Percentiles rank a stretch among this genome's conserved stretches.
phyloP scores from a whole-genome alignment of 1,140 invertebrate genomes.

The Holotrichia oblita region DNA sequence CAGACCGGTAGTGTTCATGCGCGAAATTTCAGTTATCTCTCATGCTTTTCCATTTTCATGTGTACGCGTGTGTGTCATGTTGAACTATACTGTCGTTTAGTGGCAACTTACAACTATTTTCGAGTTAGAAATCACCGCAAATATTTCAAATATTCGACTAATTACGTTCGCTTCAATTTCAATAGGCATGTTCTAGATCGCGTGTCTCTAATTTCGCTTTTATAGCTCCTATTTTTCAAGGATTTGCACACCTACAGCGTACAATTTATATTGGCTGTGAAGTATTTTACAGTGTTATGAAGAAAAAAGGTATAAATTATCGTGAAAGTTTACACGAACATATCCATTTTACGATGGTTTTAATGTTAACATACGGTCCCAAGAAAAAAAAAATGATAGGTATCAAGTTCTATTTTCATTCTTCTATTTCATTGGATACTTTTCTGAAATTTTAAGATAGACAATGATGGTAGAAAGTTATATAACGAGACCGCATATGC shows the following conservation, averaged over 20 bases:
- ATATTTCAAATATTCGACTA: not conserved
- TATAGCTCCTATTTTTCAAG: not conserved
- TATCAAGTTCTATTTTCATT: too few species aligned
- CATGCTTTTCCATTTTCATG: not conserved
- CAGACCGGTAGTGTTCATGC: not conserved
- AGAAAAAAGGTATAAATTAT: not conserved
- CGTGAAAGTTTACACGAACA: not conserved
- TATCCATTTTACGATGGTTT: not conserved
- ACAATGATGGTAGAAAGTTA: too few species aligned
- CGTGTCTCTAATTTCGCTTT: not conserved
- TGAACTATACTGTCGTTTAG: not conserved
- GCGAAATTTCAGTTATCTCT: constrained; percentile 20
- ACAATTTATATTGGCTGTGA: not conserved
- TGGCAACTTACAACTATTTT: not conserved
- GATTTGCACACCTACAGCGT: not conserved
- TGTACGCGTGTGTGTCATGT: not conserved
- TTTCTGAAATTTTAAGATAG: too few species aligned
- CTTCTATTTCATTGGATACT: too few species aligned
- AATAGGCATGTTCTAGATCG: not conserved
- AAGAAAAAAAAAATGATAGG: not conserved
- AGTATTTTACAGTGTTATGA: not conserved
- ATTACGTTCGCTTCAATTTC: not conserved
- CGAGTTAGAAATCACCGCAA: not conserved
- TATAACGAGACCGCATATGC: too few species aligned
- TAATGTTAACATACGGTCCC: not conserved